phyloP scores from a whole-genome alignment of 23 tunicate genomes.

The Oikopleura dioica region DNA sequence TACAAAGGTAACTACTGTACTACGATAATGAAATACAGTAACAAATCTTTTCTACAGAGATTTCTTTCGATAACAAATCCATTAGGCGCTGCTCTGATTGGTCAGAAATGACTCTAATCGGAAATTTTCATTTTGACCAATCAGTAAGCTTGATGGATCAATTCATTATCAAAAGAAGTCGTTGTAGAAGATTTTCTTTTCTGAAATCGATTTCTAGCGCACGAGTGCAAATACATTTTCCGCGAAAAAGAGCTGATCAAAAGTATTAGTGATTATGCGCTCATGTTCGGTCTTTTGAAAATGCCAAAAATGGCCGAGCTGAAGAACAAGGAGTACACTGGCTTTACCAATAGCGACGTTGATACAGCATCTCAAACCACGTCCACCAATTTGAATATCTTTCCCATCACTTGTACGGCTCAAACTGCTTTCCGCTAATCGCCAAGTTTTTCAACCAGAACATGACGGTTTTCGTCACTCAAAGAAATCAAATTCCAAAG shows the following conservation, averaged over 20 bases:
- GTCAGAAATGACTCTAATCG: too few species aligned
- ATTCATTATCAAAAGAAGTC: too few species aligned
- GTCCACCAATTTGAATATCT: conserved; percentile 80
- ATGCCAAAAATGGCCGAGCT: conserved; percentile 80
- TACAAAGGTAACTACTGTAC: too few species aligned
- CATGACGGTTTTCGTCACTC: conserved; percentile 69
- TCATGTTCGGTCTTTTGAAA: conserved; percentile 57
- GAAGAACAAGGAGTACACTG: conserved; percentile 25
- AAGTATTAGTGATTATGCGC: conserved; percentile 38
- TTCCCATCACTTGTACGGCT: conserved; percentile 70
- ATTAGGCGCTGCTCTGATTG: too few species aligned
- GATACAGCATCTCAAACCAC: conserved; percentile 84
- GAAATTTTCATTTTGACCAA: too few species aligned
- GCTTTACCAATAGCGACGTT: conserved; percentile 22
- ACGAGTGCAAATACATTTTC: conserved; percentile 69
- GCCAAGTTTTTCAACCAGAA: conserved; percentile 79
- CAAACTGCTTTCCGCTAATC: conserved; percentile 84
- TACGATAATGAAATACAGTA: too few species aligned
- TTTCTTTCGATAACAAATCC: too few species aligned
- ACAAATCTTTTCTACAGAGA: too few species aligned
- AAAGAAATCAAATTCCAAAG: conserved; percentile 49
- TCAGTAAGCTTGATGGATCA: too few species aligned
- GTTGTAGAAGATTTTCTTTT: too few species aligned
- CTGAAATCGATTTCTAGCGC: too few species aligned
- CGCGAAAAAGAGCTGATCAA: conserved; percentile 27